Evolutionary conservation across 2,113 vertebrate species (phyloP).

Genomic region (Catharus minimus): DNA sequence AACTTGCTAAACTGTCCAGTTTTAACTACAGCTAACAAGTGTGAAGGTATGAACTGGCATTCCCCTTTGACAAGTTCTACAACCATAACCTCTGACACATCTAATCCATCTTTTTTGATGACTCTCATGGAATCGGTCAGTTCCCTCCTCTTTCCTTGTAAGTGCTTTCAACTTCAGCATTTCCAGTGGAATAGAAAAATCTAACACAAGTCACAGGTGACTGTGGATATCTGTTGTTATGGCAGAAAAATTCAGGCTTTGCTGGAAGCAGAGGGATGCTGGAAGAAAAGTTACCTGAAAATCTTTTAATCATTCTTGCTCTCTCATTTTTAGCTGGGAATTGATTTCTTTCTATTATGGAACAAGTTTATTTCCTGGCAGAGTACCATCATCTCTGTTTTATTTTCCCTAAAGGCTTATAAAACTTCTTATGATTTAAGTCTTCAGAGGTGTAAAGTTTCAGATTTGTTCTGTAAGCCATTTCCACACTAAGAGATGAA

Average conservation of each 20-base stretch:
- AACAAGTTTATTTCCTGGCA: conserved; percentile 12
- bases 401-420: conserved; percentile 18
- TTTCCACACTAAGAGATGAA: conserved; percentile 67
- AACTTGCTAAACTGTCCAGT: conserved; percentile 53
- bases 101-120: conserved; percentile 1
- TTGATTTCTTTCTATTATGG: background rate
- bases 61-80: background rate
- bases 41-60: conserved; percentile 2
- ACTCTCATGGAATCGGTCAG: background rate
- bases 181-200: background rate
- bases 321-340: background rate
- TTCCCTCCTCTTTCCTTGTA: background rate
- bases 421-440: conserved; percentile 71
- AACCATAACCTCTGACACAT: conserved; percentile 39
- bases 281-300: conserved; percentile 32
- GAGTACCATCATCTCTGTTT: conserved; percentile 35
- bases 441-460: conserved; percentile 68
- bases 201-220: background rate
- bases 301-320: conserved; percentile 46
- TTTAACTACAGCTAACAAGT: conserved; percentile 42
- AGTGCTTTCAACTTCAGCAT: background rate
- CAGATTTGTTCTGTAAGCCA: conserved; percentile 67
- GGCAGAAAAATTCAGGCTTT: background rate
- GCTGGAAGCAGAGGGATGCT: background rate
- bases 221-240: background rate